Evolutionary conservation across 2,113 vertebrate species (phyloP), one percentile per base, ranked within the genome.

Genomic region (Charina bottae): DNA sequence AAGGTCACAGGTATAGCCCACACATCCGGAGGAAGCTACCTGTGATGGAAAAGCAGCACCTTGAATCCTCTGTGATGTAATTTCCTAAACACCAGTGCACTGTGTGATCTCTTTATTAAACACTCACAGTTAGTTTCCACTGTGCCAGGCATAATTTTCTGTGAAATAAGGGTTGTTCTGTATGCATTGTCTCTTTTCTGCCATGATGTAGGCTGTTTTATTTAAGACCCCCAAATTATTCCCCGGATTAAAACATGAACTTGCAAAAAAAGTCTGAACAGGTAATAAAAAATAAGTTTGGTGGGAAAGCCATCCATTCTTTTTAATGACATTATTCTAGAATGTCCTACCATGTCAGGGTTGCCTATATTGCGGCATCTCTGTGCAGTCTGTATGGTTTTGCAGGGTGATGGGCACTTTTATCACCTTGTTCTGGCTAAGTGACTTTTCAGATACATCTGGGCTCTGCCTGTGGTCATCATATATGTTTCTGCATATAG

Each of bases 211-310:
- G 11, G 3, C 6, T 59, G 2, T 88, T 83, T 23, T 85, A 53
- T 46, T 64, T 54, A 26, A 42, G 56, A 19, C 28, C 37, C 10
- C n/a, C 62, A 59, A 60, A 64, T 23, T 53, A 78, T 89, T 85
- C 55, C 83, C 89, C 64, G 68, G 62, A 89, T 84, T 90, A n/a
- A 93, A 94, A 53, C 12, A 86, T 59, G 89, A 84, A 23, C 8
- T 90, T 84, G 12, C 87, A 28, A 78, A 72, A 60, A 59, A 19
- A 59, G 13, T 12, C 9, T n/a, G 19, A 87, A 55, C 10, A 56
- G 11, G 5, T 53, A 53, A n/a, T 64, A 87, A 64, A 88, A 89
- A 37, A 53, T 85, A 26, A 53, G 9, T 89, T 85, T 84, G 87
- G 87, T 37, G 84, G 87, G 10, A 68, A 92, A 24, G 54, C 92